Evolutionary conservation across 1,140 invertebrate species (phyloP).

Genomic region (Cotesia glomerata): DNA sequence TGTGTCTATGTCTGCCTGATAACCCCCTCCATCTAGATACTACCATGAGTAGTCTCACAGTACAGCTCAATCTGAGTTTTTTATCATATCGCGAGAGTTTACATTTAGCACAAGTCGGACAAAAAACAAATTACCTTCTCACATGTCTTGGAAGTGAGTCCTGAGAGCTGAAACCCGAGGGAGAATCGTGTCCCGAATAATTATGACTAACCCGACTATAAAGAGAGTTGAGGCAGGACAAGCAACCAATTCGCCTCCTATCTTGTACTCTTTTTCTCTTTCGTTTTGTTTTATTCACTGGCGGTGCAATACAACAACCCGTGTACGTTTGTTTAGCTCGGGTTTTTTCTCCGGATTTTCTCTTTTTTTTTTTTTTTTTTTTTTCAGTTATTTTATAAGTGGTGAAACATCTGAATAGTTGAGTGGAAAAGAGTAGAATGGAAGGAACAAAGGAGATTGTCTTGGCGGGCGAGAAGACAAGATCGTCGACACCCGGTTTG

Average conservation of each 20-base stretch:
- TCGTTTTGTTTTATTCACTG: not conserved
- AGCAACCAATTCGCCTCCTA: not conserved
- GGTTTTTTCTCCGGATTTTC: too few species aligned
- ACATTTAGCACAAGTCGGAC: not conserved
- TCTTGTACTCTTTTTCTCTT: not conserved
- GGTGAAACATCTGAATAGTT: constrained; percentile 10
- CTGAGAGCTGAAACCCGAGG: too few species aligned
- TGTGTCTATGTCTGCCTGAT: not conserved
- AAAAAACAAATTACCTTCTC: not conserved
- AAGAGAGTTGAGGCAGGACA: constrained; percentile 4
- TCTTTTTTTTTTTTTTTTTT: too few species aligned
- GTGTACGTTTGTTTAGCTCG: too few species aligned
- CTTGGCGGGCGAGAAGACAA: constrained; percentile 21
- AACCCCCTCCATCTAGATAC: not conserved
- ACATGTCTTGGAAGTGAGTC: too few species aligned
- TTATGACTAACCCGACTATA: not conserved
- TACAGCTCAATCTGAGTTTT: not conserved
- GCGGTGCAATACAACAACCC: too few species aligned
- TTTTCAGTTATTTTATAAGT: not conserved
- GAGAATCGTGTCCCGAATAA: not conserved
- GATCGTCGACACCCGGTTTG: constrained; percentile 25
- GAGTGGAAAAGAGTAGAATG: constrained; percentile 7
- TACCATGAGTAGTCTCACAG: not conserved
- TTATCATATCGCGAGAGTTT: not conserved
- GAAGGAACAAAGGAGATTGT: constrained; percentile 26